phyloP scores from a whole-genome alignment of 2,888 invertebrate genomes.

The Thyatira batis region DNA sequence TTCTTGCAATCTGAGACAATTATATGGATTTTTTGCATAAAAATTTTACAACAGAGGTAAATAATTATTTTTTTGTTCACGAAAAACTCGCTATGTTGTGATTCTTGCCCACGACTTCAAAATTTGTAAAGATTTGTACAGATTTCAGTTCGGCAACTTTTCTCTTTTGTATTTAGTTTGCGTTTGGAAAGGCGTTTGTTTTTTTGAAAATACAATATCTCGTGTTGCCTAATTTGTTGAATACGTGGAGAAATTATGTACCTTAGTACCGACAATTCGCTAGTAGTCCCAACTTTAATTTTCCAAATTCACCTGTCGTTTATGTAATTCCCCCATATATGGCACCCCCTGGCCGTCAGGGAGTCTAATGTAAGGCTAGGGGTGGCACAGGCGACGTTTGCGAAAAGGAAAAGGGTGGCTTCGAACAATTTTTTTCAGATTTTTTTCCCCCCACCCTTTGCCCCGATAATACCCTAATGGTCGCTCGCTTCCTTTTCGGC shows the following conservation, averaged over 20 bases:
- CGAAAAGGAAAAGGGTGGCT: constrained; percentile 80
- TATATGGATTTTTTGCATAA: neutral
- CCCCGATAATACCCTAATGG: constrained; percentile 82
- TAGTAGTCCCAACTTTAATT: constrained; percentile 69
- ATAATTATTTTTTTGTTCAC: no score
- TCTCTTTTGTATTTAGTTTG: neutral
- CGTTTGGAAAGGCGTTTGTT: neutral
- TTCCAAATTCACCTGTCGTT: constrained; percentile 80
- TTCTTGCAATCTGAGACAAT: neutral
- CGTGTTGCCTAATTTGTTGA: no score
- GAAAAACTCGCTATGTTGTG: no score
- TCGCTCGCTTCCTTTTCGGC: constrained; percentile 79
- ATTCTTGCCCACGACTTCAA: neutral
- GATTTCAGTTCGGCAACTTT: neutral
- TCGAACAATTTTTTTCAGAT: constrained; percentile 78
- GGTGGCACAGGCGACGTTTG: constrained; percentile 68
- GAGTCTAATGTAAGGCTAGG: constrained; percentile 68
- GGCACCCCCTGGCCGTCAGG: constrained; percentile 58
- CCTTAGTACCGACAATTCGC: constrained; percentile 26
- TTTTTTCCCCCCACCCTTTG: constrained; percentile 65
- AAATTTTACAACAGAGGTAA: no score
- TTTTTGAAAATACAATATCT: no score
- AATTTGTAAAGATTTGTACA: neutral
- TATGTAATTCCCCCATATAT: constrained; percentile 73
- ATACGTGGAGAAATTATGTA: no score